Base-by-base conservation (phyloP, 1,140 invertebrate species). In the Rhagoletis pomonella region DNA sequence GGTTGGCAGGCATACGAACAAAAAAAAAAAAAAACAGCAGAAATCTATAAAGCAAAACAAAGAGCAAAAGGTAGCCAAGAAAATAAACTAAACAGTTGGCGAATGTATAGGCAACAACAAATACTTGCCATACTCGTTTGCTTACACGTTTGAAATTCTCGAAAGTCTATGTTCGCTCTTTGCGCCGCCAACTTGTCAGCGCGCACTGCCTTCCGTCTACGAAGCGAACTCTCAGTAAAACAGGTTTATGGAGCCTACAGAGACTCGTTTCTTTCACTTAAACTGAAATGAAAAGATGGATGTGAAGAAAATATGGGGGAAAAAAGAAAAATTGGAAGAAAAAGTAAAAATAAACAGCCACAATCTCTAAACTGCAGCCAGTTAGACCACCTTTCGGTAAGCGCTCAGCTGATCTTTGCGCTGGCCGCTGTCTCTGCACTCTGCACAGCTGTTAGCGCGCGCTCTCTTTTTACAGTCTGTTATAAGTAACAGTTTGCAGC, bases 401-500 rank as follows among this genome's bases (percentile, higher is more conserved):
- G 44, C 50, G 73, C 73, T 81, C 73, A 81, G 73, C 73, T 81
- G 73, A 81, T 81, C 73, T 17, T 55, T 58, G 47, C 73, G 6
- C 47, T n/a, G 5, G 7, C 3, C 29, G 6, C 39, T 3, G 17
- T 2, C n/a, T 9, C 19, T 81, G n/a, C 4, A 55, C 73, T 81
- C 47, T 55, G 47, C 47, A 44, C 47, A 47, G 47, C 69, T 77
- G 69, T 77, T 77, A 77, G 10, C 1, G 12, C 64, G 9, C 6
- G 0, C 10, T 29, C 29, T 29, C 29, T 29, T 29, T 29, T 29
- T 29, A 55, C 50, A 55, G 50, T 55, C 50, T 55, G 50, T 55
- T 55, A 55, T 7, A 10, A 55, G 50, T 5, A 29, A 29, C 29
- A 10, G 5, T 14, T 73, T 14, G 14, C 3, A 10, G 39, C 12